Evolutionary conservation across 2,113 vertebrate species (phyloP).

Genomic region (Pelobates fuscus): DNA sequence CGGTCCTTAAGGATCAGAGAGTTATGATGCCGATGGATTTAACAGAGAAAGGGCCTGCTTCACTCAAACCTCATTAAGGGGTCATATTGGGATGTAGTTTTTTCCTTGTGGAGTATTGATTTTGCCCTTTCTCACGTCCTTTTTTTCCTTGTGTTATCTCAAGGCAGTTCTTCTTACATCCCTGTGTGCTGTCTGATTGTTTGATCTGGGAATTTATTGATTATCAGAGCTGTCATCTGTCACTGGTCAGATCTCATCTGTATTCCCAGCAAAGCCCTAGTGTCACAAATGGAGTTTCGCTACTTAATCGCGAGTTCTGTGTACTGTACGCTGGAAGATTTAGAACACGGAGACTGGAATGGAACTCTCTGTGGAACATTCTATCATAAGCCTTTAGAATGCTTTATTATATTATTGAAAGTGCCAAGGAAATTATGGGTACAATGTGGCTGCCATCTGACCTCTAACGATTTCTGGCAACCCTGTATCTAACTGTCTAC

Average conservation of each 20-base stretch:
- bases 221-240: conserved; percentile 7
- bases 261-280: background rate
- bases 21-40: background rate
- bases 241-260: background rate
- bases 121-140: conserved; percentile 2
- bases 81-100: background rate
- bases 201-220: conserved; percentile 5
- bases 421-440: background rate
- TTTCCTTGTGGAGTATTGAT: conserved; percentile 25
- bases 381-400: too few relatives aligned
- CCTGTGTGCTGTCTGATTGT: background rate
- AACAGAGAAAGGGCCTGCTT: background rate
- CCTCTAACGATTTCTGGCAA: too few relatives aligned
- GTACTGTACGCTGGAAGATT: background rate
- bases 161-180: background rate
- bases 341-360: background rate
- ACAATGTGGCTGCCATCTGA: too few relatives aligned
- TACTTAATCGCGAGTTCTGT: too few relatives aligned
- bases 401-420: too few relatives aligned
- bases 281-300: background rate
- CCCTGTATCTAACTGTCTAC: too few relatives aligned
- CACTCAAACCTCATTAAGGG: conserved; percentile 6
- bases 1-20: background rate
- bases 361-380: background rate
- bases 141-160: background rate